These are phyloP conservation scores for Premnoplex brunnescens DNA, from an alignment of 2,797 vertebrate species.

Conservation along the genomic window DNA sequence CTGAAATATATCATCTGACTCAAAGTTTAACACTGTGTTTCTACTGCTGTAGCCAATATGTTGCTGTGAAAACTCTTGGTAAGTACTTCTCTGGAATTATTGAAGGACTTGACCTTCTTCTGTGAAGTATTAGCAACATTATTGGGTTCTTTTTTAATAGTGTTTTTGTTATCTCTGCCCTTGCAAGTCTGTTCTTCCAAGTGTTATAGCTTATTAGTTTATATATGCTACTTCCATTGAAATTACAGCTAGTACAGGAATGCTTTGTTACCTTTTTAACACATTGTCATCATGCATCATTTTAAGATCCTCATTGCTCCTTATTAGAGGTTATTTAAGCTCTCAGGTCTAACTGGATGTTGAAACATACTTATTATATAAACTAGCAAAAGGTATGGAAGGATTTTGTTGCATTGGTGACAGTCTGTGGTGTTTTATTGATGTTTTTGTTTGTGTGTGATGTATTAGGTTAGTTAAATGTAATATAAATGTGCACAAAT, in stretches of 20 bases:
- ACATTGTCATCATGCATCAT: constrained; percentile 1
- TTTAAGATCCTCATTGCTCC: constrained; percentile 44
- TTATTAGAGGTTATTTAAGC: constrained; percentile 14
- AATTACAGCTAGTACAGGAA: neutral
- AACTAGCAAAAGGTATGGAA: neutral
- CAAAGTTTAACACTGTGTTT: neutral
- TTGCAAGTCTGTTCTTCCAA: constrained; percentile 16
- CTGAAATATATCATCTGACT: neutral
- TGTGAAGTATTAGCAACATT: neutral
- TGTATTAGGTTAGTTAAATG: neutral
- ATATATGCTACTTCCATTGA: constrained; percentile 6
- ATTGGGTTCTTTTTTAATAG: neutral
- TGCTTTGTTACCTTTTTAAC: constrained; percentile 26
- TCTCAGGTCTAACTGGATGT: neutral
- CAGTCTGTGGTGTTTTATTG: neutral
- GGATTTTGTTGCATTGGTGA: neutral
- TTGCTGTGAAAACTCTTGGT: constrained; percentile 8
- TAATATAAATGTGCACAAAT: neutral
- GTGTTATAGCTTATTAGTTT: constrained; percentile 40
- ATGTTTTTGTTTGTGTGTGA: neutral
- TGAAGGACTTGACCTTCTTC: constrained; percentile 31
- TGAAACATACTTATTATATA: neutral
- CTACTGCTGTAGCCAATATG: neutral
- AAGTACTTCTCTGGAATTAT: neutral
- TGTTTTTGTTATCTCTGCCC: constrained; percentile 47